Base-by-base conservation (phyloP, 2,888 invertebrate species). In the Andrena dorsata region DNA sequence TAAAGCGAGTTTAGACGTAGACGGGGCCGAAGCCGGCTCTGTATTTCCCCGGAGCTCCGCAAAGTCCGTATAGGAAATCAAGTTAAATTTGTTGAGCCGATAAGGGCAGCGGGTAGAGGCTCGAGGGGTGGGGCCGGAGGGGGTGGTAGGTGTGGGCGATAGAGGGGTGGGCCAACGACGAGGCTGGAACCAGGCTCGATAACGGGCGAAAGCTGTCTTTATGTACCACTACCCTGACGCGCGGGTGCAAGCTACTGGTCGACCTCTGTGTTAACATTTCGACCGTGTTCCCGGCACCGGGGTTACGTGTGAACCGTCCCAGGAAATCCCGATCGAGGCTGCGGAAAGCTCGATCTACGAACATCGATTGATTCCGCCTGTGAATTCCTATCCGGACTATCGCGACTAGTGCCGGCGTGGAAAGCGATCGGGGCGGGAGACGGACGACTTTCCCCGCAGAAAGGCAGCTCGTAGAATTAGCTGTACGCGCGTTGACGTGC, bases 21-120 rank as follows among this genome's bases (percentile, higher is more conserved):
- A 91, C 87, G 88, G 86, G 41, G 87, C 87, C 83, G 86, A 80
- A 89, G 86, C 85, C 83, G 82, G 85, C 86, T 88, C 87, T 84
- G 91, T 91, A 92, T 92, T 92, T 92, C 91, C 90, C 91, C 88
- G 86, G 91, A 92, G 92, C 90, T 89, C 86, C 79, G 88, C 89
- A 89, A 90, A 91, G 89, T 91, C 90, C 91, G 91, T 91, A 91
- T 91, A 92, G 92, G 91, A 92, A 92, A 92, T 92, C 92, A 92
- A 92, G 92, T 92, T 92, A 92, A 92, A 92, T 92, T 92, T 92
- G 91, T 92, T 91, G 90, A 91, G 89, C 92, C 90, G 92, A 92
- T 92, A 92, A 92, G 92, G 90, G 85, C 80, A 86, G 86, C 82
- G 87, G 83, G 83, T 66, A 75, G 85, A 66, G 61, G 72, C 56